Conservation (phyloP, 2,888 invertebrate genomes). For the Perizoma affinitatum region DNA sequence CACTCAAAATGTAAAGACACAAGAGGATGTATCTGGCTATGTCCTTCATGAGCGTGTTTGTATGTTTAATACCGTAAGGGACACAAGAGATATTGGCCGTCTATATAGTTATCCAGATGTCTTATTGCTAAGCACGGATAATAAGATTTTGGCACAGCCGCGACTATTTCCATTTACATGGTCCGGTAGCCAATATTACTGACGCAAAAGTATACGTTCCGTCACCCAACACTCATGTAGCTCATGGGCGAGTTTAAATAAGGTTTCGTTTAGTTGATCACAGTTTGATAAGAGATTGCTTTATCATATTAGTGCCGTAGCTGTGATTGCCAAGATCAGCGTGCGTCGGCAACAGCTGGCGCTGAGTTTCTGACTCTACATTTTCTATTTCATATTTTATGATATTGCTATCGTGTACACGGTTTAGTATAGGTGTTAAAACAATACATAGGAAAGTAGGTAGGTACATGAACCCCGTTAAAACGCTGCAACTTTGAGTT, state of each 20-base stretch:
- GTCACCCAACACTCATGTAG: constrained; percentile 28
- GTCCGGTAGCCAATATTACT: constrained; percentile 47
- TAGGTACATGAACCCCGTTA: no score
- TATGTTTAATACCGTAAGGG: no score
- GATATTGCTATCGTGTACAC: no score
- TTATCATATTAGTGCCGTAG: constrained; percentile 36
- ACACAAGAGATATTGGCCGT: constrained; percentile 52
- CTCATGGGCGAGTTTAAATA: constrained; percentile 38
- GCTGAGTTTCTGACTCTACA: constrained; percentile 26
- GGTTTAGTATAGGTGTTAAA: no score
- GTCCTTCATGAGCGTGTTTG: no score
- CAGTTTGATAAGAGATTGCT: constrained; percentile 16
- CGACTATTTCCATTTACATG: constrained; percentile 42
- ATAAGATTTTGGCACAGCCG: constrained; percentile 58
- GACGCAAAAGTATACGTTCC: constrained; percentile 32
- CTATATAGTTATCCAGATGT: constrained; percentile 46
- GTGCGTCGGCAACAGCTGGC: constrained; percentile 47
- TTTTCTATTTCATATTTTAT: no score
- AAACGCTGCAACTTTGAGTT: no score
- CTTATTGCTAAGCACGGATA: constrained; percentile 57
- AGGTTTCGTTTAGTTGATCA: constrained; percentile 35
- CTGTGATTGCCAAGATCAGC: constrained; percentile 44
- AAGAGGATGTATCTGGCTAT: no score
- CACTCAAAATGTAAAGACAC: constrained; percentile 45
- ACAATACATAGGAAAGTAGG: no score